Conservation (phyloP, 92 coral and sea anemone genomes). For the Epizoanthus illoricatus region DNA sequence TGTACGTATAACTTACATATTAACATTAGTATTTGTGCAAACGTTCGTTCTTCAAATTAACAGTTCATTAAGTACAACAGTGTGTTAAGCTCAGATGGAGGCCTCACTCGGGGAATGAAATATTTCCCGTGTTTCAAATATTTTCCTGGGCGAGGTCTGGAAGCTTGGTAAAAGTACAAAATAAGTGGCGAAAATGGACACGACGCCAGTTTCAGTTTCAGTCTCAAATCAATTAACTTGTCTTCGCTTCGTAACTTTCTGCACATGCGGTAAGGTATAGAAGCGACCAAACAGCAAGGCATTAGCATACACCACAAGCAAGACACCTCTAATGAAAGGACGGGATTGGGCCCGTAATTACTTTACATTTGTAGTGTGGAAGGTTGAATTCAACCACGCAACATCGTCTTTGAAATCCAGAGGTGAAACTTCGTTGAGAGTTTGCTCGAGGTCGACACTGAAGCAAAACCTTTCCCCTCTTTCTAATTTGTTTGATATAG, state of each 20-base stretch:
- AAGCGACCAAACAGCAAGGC: conserved; percentile 35
- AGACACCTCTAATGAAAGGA: conserved; percentile 1
- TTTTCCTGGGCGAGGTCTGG: conserved; percentile 34
- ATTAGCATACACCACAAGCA: conserved; percentile 37
- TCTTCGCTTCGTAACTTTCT: neutral
- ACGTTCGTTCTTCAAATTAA: neutral
- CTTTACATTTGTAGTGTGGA: conserved; percentile 11
- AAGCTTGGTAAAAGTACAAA: conserved; percentile 33
- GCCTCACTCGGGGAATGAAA: conserved; percentile 22
- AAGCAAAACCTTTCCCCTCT: neutral
- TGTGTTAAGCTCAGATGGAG: conserved; percentile 18
- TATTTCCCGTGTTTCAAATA: conserved; percentile 18
- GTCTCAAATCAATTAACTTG: conserved; percentile 2
- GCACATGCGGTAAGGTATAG: conserved; percentile 32
- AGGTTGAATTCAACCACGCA: conserved; percentile 2
- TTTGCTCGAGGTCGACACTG: conserved; percentile 3
- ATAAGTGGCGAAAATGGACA: conserved; percentile 25
- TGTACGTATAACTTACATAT: too few relatives aligned
- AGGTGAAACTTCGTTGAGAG: neutral
- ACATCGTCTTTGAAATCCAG: conserved; percentile 11
- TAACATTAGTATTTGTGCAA: too few relatives aligned
- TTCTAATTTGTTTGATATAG: neutral
- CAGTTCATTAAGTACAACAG: conserved; percentile 1
- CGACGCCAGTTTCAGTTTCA: conserved; percentile 3
- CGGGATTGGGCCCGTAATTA: conserved; percentile 18